A percentile compares a stretch with the other conserved stretches of the same genome.
Evolutionary conservation across 2,797 vertebrate species (phyloP).

Genomic region (Helarctos malayanus): DNA sequence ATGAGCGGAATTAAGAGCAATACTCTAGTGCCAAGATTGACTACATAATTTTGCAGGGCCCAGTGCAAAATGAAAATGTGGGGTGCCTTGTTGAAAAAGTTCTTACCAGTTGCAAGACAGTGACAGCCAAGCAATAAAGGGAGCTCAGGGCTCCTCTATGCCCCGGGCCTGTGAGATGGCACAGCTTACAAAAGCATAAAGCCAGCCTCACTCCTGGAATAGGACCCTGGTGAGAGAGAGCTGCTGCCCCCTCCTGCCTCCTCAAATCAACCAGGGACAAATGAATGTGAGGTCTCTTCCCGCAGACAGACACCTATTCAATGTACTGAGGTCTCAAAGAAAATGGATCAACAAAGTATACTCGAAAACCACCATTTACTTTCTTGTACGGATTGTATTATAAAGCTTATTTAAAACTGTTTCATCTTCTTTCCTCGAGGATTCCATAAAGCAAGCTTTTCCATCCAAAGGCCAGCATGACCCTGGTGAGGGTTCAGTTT

Average conservation of each 20-base stretch:
- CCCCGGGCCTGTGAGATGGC: fast-evolving
- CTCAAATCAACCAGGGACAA: background rate
- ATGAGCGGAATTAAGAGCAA: background rate
- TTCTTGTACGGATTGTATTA: background rate
- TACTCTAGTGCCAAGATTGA: background rate
- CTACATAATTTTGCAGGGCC: background rate
- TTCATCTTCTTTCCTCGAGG: conserved; percentile 51
- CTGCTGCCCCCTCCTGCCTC: background rate
- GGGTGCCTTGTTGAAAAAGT: background rate
- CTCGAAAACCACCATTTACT: background rate
- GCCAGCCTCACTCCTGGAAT: background rate
- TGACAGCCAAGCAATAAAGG: background rate
- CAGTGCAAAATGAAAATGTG: background rate
- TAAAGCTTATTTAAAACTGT: conserved; percentile 16
- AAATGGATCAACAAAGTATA: background rate
- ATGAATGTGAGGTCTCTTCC: background rate
- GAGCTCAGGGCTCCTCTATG: background rate
- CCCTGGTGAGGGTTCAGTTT: background rate
- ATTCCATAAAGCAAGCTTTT: conserved; percentile 39
- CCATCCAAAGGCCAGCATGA: background rate
- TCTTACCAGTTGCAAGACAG: background rate
- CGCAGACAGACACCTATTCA: background rate
- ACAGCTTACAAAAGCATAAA: fast-evolving
- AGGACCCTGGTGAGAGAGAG: background rate
- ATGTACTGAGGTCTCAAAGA: background rate